Conservation (phyloP, 2,113 vertebrate genomes). For the Pundamilia nyererei region DNA sequence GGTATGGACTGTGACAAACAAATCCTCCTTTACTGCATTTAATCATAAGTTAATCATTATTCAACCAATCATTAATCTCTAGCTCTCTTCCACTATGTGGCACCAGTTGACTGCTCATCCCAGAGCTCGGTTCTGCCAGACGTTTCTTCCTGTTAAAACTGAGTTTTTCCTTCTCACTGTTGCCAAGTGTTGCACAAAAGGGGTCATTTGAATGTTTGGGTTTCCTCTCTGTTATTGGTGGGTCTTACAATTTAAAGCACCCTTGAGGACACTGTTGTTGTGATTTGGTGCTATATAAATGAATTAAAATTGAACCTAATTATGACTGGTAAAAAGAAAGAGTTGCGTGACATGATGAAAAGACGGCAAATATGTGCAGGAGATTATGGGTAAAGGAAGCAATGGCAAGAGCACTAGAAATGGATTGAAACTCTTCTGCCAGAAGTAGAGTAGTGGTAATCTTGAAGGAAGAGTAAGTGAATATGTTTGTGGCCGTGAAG, state of each 20-base stretch:
- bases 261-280: neutral
- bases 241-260: neutral
- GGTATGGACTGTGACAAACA: neutral
- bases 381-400: neutral
- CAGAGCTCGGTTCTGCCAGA: neutral
- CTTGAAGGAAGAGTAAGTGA: neutral
- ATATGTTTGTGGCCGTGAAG: neutral
- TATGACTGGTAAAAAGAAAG: neutral
- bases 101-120: neutral
- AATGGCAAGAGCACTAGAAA: neutral
- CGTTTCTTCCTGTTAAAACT: neutral
- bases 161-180: neutral
- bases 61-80: neutral
- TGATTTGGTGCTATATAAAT: neutral
- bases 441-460: neutral
- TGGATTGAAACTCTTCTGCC: neutral
- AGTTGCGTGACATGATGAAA: neutral
- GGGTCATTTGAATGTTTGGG: neutral
- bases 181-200: neutral
- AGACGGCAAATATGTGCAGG: accelerated
- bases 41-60: neutral
- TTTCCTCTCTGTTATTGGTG: neutral
- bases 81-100: neutral
- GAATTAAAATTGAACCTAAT: neutral
- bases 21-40: neutral